These are phyloP conservation scores for Triplophysa yarkandensis DNA, from an alignment of 2,797 vertebrate species.

Conservation along the genomic window DNA sequence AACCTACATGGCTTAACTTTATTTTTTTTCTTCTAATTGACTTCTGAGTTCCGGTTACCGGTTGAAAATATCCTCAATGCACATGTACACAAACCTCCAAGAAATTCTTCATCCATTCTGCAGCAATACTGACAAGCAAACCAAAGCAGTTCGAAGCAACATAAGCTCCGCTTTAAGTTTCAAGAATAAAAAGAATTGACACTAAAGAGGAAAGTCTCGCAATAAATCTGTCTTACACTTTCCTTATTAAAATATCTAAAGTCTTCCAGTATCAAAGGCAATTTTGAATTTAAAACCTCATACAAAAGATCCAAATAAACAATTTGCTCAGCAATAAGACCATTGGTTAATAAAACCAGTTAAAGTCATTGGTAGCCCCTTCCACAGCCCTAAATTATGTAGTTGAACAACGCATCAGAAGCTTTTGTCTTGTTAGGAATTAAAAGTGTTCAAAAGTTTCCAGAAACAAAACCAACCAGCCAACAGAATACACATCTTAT, in stretches of 20 bases:
- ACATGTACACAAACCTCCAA: neutral
- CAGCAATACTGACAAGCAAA: conserved; percentile 67
- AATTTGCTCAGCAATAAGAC: conserved; percentile 58
- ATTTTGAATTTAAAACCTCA: conserved; percentile 35
- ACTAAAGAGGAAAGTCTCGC: conserved; percentile 21
- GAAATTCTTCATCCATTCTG: conserved; percentile 4
- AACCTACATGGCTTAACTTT: too few species aligned
- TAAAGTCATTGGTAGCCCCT: neutral
- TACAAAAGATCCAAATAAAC: conserved; percentile 38
- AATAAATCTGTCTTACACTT: conserved; percentile 46
- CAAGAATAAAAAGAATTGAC: neutral
- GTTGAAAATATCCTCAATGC: neutral
- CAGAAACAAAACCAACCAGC: conserved; percentile 10
- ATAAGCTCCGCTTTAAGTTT: conserved; percentile 2
- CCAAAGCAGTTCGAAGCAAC: conserved; percentile 62
- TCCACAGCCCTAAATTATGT: too few species aligned
- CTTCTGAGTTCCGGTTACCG: too few species aligned
- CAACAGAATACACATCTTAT: conserved; percentile 13
- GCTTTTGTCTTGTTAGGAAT: too few species aligned
- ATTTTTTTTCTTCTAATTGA: too few species aligned
- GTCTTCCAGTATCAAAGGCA: conserved; percentile 73
- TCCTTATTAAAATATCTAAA: conserved; percentile 59
- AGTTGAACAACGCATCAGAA: too few species aligned
- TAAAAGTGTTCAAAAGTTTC: neutral
- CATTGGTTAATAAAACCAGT: neutral